A percentile compares a stretch with the other conserved stretches of the same genome.
Evolutionary conservation across 2,113 vertebrate species (phyloP).

Genomic region (Antigone vipio): DNA sequence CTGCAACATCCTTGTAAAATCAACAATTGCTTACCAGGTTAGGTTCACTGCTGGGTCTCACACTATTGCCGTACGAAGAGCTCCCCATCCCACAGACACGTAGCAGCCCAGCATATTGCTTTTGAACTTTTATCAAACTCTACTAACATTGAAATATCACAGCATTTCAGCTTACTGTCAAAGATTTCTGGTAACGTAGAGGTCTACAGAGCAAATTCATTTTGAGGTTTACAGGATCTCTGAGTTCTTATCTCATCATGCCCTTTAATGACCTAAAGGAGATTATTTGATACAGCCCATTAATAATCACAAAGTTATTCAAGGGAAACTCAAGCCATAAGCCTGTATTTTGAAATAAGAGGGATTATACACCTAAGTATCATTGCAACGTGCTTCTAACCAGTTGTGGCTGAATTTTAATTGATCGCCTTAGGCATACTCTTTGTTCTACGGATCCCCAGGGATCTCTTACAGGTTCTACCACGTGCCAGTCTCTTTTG

Average conservation of each 20-base stretch:
- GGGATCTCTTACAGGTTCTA: background rate
- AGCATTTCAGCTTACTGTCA: background rate
- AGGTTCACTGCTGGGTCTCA: background rate
- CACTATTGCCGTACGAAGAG: background rate
- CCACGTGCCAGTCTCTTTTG: background rate
- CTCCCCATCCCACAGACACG: background rate
- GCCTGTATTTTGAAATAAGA: background rate
- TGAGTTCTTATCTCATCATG: background rate
- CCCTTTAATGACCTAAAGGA: background rate
- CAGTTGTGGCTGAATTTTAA: background rate
- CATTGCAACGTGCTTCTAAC: background rate
- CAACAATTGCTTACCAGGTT: background rate
- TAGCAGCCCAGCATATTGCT: background rate
- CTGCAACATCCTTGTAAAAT: background rate
- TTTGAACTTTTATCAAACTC: background rate
- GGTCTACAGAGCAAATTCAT: background rate
- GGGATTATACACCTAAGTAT: background rate
- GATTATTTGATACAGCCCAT: background rate
- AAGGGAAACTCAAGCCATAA: background rate
- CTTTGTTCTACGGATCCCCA: background rate
- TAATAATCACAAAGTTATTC: background rate
- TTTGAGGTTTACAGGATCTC: background rate
- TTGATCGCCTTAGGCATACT: accelerated
- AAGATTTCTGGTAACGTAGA: background rate
- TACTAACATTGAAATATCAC: background rate